phyloP scores from a whole-genome alignment of 1,140 invertebrate species.

The Bombus vancouverensis region DNA sequence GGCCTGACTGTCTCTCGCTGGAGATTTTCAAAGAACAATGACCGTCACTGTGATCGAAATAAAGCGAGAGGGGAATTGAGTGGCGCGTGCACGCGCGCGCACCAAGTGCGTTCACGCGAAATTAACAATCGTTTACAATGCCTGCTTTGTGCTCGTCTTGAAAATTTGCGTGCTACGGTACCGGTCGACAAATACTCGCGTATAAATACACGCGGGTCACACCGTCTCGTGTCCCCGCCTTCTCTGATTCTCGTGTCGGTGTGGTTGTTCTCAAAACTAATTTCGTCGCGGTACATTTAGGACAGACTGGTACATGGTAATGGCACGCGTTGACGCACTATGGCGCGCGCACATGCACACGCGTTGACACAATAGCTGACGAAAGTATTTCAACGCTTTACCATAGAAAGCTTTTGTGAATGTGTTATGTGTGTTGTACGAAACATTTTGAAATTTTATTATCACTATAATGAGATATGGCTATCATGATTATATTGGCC shows the following conservation, averaged over 20 bases:
- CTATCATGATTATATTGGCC: background rate
- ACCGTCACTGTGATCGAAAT: background rate
- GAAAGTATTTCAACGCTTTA: background rate
- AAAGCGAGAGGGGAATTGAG: background rate
- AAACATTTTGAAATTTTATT: background rate
- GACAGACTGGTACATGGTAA: background rate
- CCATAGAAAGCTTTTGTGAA: background rate
- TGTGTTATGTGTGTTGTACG: background rate
- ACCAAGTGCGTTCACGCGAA: background rate
- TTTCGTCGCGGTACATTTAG: slow-evolving; percentile 19
- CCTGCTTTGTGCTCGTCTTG: slow-evolving; percentile 13
- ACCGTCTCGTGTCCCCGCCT: background rate
- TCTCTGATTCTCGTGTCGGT: background rate
- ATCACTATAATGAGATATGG: background rate
- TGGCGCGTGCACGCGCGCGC: background rate
- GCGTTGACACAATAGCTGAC: background rate
- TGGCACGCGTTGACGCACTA: background rate
- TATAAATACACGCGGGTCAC: slow-evolving; percentile 23
- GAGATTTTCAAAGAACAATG: slow-evolving; percentile 30
- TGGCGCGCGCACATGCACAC: background rate
- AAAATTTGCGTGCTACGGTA: slow-evolving; percentile 8
- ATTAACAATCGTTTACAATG: slow-evolving; percentile 24
- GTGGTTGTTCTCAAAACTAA: slow-evolving; percentile 31
- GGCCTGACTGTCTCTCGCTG: background rate
- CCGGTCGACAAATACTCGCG: background rate